Evolutionary conservation across 2,888 invertebrate species (phyloP).

Genomic region (Drosophila atripex): DNA sequence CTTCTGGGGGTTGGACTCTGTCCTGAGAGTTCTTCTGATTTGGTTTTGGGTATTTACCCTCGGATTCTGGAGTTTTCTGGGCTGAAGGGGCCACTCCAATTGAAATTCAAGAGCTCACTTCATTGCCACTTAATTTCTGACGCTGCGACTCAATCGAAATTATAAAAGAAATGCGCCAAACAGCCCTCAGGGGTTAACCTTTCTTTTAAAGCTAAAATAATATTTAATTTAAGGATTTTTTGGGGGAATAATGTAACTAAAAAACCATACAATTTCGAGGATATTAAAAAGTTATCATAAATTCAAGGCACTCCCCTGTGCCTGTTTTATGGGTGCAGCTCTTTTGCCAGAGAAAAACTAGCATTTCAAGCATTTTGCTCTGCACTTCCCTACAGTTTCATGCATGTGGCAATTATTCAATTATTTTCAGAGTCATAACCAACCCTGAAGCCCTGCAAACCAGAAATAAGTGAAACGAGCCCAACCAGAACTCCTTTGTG

Average conservation of each 20-base stretch:
- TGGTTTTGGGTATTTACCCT: not conserved
- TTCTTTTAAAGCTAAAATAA: not conserved
- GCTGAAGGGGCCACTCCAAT: slow-evolving; percentile 55
- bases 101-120: slow-evolving; percentile 78
- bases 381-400: slow-evolving; percentile 18
- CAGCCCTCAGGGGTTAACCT: not conserved
- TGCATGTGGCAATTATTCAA: slow-evolving; percentile 34
- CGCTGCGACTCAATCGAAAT: slow-evolving; percentile 59
- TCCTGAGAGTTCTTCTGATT: slow-evolving; percentile 6
- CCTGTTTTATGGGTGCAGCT: slow-evolving; percentile 21
- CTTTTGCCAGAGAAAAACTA: not conserved
- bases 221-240: not conserved
- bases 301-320: not conserved
- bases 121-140: slow-evolving; percentile 74
- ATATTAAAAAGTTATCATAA: not conserved
- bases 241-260: not conserved
- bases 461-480: slow-evolving; percentile 13
- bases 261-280: not conserved
- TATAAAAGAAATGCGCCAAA: slow-evolving; percentile 11
- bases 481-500: slow-evolving; percentile 39
- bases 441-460: slow-evolving; percentile 7
- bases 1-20: slow-evolving; percentile 23
- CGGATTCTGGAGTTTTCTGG: slow-evolving; percentile 11
- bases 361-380: not conserved
- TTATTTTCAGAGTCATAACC: slow-evolving; percentile 37